Conservation (phyloP, 2,888 invertebrate species). For the Tridacna crocea region DNA sequence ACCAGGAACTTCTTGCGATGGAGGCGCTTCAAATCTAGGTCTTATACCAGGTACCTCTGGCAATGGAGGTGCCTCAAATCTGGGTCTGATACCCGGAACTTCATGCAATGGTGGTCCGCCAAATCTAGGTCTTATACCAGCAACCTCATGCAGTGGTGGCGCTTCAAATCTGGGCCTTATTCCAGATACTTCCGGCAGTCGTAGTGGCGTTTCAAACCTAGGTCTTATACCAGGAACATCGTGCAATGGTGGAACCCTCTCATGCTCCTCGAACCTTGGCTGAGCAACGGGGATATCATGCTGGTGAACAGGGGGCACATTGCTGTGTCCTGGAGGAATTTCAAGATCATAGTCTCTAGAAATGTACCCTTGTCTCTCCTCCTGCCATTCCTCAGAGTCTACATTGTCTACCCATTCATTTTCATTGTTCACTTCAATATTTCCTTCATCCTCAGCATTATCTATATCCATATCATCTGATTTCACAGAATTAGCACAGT, state of each 20-base stretch:
- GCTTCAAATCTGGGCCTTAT: not conserved
- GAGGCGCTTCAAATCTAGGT: no score
- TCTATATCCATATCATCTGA: conserved; percentile 62
- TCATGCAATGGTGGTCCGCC: no score
- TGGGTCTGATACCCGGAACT: no score
- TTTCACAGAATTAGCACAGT: conserved; percentile 40
- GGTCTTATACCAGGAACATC: not conserved
- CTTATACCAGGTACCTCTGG: no score
- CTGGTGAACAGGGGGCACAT: not conserved
- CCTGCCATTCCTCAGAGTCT: conserved; percentile 22
- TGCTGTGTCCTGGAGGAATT: not conserved
- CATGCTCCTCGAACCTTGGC: conserved; percentile 11
- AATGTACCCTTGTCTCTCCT: conserved; percentile 28
- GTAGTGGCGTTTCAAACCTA: not conserved
- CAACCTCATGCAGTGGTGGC: no score
- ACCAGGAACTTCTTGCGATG: no score
- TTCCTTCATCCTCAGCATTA: conserved; percentile 39
- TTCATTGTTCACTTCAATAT: conserved; percentile 23
- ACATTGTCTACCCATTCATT: conserved; percentile 21
- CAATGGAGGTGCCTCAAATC: no score
- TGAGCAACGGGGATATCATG: not conserved
- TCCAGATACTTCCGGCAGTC: not conserved
- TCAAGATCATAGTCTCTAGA: conserved; percentile 8
- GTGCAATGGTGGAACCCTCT: not conserved
- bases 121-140: no score